Conservation (phyloP, 2,888 invertebrate genomes). For the Syrphus vitripennis region DNA sequence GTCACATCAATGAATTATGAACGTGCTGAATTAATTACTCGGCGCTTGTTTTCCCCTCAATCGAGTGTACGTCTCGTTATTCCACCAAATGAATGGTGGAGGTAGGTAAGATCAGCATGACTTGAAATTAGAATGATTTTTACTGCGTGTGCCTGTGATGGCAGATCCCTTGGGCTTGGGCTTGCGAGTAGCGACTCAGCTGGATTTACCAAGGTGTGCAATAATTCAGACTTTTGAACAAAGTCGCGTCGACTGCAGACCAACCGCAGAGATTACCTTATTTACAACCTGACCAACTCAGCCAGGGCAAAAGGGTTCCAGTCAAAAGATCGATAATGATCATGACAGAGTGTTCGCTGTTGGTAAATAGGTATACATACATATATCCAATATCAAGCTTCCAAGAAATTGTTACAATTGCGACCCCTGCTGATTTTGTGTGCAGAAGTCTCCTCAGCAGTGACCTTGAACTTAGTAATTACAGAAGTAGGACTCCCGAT, state of each 20-base stretch:
- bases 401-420: constrained; percentile 21
- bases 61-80: background rate
- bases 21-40: constrained; percentile 69
- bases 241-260: constrained; percentile 54
- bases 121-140: constrained; percentile 51
- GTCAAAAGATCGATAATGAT: constrained; percentile 66
- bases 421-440: constrained; percentile 34
- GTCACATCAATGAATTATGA: constrained; percentile 66
- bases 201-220: constrained; percentile 60
- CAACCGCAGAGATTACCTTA: constrained; percentile 66
- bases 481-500: constrained; percentile 20
- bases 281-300: constrained; percentile 53
- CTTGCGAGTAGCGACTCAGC: constrained; percentile 46
- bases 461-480: constrained; percentile 57
- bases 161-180: background rate
- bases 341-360: constrained; percentile 45
- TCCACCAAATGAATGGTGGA: background rate
- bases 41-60: constrained; percentile 36
- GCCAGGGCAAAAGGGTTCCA: constrained; percentile 19
- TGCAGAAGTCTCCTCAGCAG: background rate
- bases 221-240: constrained; percentile 65
- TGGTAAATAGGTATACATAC: background rate
- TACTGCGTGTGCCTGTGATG: constrained; percentile 36
- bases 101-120: constrained; percentile 21
- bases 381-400: constrained; percentile 35